Evolutionary conservation across 1,140 invertebrate species (phyloP).

Genomic region (Pseudomyrmex flavicornis): DNA sequence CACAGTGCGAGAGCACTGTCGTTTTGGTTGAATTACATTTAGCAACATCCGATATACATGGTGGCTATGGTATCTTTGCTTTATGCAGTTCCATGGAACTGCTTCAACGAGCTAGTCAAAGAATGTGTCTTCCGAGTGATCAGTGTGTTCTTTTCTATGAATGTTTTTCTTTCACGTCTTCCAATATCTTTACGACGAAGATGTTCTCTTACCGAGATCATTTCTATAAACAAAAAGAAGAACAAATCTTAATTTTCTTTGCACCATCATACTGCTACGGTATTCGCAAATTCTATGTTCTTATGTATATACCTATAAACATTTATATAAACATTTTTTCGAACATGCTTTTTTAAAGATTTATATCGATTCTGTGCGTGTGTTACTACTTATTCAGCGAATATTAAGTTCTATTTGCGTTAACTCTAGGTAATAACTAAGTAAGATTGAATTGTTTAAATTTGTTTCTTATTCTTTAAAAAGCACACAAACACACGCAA

Average conservation of each 20-base stretch:
- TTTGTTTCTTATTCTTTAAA: too few relatives aligned
- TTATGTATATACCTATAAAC: neutral
- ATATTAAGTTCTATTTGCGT: too few relatives aligned
- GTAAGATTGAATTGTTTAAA: too few relatives aligned
- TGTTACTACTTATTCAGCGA: too few relatives aligned
- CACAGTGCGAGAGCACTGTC: too few relatives aligned
- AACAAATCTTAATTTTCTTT: neutral
- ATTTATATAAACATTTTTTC: too few relatives aligned
- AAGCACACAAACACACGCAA: too few relatives aligned
- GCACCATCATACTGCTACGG: neutral
- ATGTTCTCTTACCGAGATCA: neutral
- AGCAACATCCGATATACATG: too few relatives aligned
- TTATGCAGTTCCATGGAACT: neutral
- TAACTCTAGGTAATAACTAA: too few relatives aligned
- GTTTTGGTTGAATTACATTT: too few relatives aligned
- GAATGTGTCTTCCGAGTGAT: neutral
- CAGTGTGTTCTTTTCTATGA: neutral
- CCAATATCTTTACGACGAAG: neutral
- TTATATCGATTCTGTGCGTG: too few relatives aligned
- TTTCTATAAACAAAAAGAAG: neutral
- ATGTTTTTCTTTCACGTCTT: neutral
- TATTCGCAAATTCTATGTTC: neutral
- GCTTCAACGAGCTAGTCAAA: neutral
- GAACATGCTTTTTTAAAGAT: too few relatives aligned
- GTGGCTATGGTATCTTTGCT: neutral